Base-by-base conservation (phyloP, 2,113 vertebrate species). In the Caranx ignobilis region DNA sequence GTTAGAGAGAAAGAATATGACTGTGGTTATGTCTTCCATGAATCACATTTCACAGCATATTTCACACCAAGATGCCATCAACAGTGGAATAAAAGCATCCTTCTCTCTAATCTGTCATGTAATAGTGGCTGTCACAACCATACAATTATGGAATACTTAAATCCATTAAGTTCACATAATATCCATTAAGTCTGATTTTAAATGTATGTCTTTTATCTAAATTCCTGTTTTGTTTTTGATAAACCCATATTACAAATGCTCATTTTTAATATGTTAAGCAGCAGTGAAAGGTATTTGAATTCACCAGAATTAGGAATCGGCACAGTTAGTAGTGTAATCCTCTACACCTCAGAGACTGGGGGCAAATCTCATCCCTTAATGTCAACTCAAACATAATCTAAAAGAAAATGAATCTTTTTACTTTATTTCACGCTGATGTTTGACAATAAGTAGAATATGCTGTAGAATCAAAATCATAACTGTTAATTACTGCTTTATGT, bases 41-140 rank as follows among this genome's bases (percentile, higher is more conserved):
- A 92, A 90, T 92, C 84, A 87, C 84, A 92, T 92, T 92, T 93
- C 86, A 92, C 85, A 89, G 86, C 74, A 66, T 87, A 88, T 92
- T 93, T 91, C 88, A 90, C 87, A 85, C 81, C 74, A 73, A 75
- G 83, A 89, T 88, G 63, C 70, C 85, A 89, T 90, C 87, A 91
- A 84, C 72, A 81, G 84, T 41, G 65, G 64, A 84, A 87, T 82
- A 84, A 89, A 87, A 84, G 77, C 86, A 78, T 83, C 56, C 45
- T 48, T 85, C 80, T 74, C 63, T 87, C 37, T 90, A 85, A 90
- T 88, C 82, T 88, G 63, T 86, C 68, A 6, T 89, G 80, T 87
- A 83, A 87, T 81, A 59, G 71, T 72, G 65, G 69, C 75, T 83
- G 34, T 89, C 87, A 80, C 45, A 82, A 75, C 71, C 63, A 0